A percentile compares a stretch with the other conserved stretches of the same genome.
phyloP scores from a whole-genome alignment of 1,140 invertebrate species.

The Parapsyche elsis region DNA sequence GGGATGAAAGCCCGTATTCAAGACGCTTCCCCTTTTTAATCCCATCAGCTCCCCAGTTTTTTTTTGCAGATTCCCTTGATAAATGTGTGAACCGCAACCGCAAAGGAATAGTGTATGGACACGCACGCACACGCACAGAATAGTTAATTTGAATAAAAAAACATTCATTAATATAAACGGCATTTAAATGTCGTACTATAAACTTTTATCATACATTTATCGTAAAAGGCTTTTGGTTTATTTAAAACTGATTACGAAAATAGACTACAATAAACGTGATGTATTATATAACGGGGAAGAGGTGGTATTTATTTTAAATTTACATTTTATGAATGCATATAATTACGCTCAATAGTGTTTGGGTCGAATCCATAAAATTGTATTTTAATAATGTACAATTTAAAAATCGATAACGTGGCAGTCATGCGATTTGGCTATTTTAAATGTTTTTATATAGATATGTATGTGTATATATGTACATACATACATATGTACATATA shows the following conservation, averaged over 20 bases:
- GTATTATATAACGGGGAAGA: neutral
- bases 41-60: conserved; percentile 27
- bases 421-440: conserved; percentile 12
- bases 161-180: too few species aligned
- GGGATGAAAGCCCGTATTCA: conserved; percentile 31
- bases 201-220: too few species aligned
- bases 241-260: too few species aligned
- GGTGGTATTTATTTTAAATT: conserved; percentile 17
- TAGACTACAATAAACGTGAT: conserved; percentile 10
- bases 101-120: conserved; percentile 3
- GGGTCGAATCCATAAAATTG: conserved; percentile 25
- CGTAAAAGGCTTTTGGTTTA: too few species aligned
- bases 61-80: conserved; percentile 33
- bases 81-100: conserved; percentile 17
- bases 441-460: neutral
- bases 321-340: conserved; percentile 3
- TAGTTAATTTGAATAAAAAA: neutral
- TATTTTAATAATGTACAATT: conserved; percentile 28
- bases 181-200: too few species aligned
- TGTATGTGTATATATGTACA: too few species aligned
- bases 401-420: conserved; percentile 1
- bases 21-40: conserved; percentile 35
- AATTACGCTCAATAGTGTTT: conserved; percentile 6
- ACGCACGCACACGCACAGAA: neutral
- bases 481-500: too few species aligned